phyloP scores from a whole-genome alignment of 2,113 vertebrate genomes.

The Rhadina sibilatrix region DNA sequence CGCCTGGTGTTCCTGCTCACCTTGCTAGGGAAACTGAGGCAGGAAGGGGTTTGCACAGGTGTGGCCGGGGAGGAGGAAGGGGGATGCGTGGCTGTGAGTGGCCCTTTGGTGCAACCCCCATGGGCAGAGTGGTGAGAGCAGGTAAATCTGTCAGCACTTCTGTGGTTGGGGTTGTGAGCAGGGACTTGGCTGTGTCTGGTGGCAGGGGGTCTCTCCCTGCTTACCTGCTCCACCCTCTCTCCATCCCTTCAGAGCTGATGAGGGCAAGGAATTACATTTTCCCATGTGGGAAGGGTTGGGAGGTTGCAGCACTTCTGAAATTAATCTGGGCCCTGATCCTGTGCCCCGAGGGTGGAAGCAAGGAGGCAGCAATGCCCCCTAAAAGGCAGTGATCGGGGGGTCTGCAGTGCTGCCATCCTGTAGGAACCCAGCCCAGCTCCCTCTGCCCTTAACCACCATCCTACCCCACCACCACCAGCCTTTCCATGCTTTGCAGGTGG shows the following conservation, averaged over 20 bases:
- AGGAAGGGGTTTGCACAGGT: not conserved
- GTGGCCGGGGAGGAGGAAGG: not conserved
- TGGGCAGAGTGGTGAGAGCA: not conserved
- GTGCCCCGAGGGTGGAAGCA: not conserved
- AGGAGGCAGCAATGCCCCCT: not conserved
- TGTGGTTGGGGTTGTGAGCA: rapidly evolving
- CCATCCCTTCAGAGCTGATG: not conserved
- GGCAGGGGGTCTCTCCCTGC: not conserved
- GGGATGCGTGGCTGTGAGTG: rapidly evolving
- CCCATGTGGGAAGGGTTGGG: rapidly evolving
- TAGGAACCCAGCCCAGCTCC: not conserved
- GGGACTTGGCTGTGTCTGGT: not conserved
- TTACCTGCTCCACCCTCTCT: not conserved
- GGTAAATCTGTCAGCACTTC: not conserved
- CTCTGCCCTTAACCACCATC: not conserved
- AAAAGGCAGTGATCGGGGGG: not conserved
- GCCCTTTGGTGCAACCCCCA: rapidly evolving
- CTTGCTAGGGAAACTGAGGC: slow-evolving; percentile 7
- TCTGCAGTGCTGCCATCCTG: not conserved
- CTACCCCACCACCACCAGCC: not conserved
- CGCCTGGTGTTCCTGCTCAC: not conserved
- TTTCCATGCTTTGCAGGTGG: not conserved
- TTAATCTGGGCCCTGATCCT: not conserved
- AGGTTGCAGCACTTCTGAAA: not conserved
- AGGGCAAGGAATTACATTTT: not conserved